These are phyloP conservation scores for Dolichallabes microphthalmus DNA, from an alignment of 2,113 vertebrate species.

Conservation along the genomic window DNA sequence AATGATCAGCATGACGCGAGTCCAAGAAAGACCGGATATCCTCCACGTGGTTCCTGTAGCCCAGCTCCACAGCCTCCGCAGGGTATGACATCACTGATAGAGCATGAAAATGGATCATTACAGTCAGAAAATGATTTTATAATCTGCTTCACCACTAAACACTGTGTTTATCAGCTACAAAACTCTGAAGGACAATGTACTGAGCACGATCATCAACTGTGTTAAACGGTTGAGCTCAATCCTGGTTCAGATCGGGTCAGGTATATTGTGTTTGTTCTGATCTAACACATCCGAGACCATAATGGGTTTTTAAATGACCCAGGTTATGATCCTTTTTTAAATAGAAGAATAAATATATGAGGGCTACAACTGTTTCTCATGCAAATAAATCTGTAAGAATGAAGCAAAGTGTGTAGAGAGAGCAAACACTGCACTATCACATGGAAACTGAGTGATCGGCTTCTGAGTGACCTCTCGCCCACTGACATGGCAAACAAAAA, in stretches of 20 bases:
- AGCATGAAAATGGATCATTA: background rate
- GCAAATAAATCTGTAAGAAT: background rate
- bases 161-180: background rate
- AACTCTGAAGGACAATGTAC: background rate
- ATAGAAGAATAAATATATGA: background rate
- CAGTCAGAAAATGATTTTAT: background rate
- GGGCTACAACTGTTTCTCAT: background rate
- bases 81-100: slow-evolving; percentile 94
- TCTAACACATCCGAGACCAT: background rate
- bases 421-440: slow-evolving; percentile 8
- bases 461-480: background rate
- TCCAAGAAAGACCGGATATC: slow-evolving; percentile 96
- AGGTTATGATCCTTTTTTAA: background rate
- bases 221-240: background rate
- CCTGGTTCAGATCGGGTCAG: background rate
- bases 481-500: background rate
- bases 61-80: slow-evolving; percentile 88
- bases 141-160: background rate
- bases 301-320: background rate
- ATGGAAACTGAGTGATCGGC: background rate
- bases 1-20: slow-evolving; percentile 94
- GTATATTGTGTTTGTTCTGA: background rate
- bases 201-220: background rate
- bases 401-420: background rate
- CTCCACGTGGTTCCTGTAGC: slow-evolving; percentile 95